Percentiles rank a stretch among this genome's conserved stretches.
phyloP scores from a whole-genome alignment of 2,888 invertebrate species.

The Nasonovia ribisnigri region DNA sequence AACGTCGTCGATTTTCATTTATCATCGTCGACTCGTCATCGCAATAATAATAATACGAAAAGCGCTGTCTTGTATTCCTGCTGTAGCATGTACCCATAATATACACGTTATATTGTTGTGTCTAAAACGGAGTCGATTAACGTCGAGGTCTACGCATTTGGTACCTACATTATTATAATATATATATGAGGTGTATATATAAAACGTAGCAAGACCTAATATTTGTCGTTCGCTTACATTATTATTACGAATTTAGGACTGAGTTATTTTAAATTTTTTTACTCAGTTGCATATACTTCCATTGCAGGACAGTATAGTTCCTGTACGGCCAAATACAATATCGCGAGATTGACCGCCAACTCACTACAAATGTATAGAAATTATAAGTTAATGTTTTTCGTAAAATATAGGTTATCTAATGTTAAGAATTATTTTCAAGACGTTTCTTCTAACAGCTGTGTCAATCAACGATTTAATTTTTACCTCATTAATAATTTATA shows the following conservation, averaged over 20 bases:
- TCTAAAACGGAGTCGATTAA: background rate
- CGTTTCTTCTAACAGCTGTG: background rate
- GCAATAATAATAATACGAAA: conserved; percentile 9
- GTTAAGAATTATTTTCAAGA: background rate
- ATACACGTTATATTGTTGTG: background rate
- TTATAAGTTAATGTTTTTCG: background rate
- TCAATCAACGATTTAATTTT: background rate
- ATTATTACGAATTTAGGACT: background rate
- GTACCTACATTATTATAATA: background rate
- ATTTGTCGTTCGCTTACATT: background rate
- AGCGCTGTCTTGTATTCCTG: background rate
- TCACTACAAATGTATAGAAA: background rate
- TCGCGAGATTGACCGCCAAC: background rate
- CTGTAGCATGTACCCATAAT: background rate
- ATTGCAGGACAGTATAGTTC: background rate
- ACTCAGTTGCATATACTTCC: background rate
- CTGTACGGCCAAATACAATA: background rate
- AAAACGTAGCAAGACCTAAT: background rate
- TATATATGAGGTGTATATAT: background rate
- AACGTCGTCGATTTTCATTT: conserved; percentile 8
- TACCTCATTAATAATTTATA: background rate
- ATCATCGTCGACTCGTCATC: background rate
- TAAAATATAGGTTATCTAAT: background rate
- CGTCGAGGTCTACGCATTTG: background rate
- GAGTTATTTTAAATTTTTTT: background rate